Evolutionary conservation across 2,113 vertebrate genomes (phyloP).

Genomic region (Siniperca chuatsi): DNA sequence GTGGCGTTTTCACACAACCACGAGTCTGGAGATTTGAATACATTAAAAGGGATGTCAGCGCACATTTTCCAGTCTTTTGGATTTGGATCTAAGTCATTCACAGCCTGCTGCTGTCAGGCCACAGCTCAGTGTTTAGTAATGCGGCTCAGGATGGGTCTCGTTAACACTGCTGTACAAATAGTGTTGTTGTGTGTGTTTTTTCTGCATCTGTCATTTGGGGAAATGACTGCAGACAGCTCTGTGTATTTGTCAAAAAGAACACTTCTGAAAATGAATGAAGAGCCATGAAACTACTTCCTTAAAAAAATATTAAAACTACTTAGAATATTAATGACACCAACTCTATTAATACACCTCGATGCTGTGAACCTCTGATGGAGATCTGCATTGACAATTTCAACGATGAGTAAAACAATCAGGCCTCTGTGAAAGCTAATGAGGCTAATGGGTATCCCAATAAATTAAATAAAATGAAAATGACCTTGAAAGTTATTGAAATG

Average conservation of each 20-base stretch:
- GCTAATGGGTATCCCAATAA: background rate
- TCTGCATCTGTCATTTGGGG: background rate
- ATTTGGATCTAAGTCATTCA: constrained; percentile 3
- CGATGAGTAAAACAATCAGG: background rate
- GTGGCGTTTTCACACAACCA: background rate
- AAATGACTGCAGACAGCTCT: background rate
- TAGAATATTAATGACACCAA: background rate
- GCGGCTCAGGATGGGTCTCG: background rate
- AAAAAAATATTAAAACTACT: background rate
- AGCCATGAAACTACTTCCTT: background rate
- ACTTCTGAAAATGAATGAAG: background rate
- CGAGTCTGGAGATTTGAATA: constrained; percentile 26
- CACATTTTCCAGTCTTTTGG: constrained; percentile 19
- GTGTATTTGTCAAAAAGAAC: background rate
- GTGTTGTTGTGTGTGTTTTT: background rate
- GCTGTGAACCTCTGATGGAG: background rate
- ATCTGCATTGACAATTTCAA: no score
- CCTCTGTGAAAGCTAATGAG: background rate
- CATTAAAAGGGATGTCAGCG: background rate
- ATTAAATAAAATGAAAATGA: background rate
- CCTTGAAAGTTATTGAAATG: background rate
- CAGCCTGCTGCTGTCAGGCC: background rate
- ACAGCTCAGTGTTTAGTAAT: constrained; percentile 16
- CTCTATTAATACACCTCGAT: background rate
- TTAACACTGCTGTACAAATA: background rate